Evolutionary conservation across 2,113 vertebrate genomes (phyloP).

Genomic region (Xiphophorus hellerii): DNA sequence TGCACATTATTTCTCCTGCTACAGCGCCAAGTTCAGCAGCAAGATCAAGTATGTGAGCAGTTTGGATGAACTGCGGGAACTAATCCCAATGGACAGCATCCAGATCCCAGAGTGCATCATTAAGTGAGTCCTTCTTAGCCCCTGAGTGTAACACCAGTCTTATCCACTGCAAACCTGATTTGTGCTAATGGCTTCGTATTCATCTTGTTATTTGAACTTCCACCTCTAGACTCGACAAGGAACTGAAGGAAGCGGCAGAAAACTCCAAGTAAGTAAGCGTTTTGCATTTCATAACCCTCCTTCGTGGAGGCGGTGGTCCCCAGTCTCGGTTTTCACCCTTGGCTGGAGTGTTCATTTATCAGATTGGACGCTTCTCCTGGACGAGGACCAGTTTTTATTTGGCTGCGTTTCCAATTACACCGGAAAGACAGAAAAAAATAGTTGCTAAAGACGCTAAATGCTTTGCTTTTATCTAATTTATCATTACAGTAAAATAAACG

Average conservation of each 20-base stretch:
- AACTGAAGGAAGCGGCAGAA: constrained; percentile 88
- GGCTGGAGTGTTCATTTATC: constrained; percentile 55
- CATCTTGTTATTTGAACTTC: constrained; percentile 51
- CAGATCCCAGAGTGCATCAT: constrained; percentile 96
- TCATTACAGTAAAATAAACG: constrained; percentile 60
- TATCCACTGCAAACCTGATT: neutral
- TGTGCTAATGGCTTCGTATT: constrained; percentile 37
- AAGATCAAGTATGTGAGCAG: constrained; percentile 94
- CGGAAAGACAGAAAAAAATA: constrained; percentile 25
- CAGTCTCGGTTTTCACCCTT: constrained; percentile 27
- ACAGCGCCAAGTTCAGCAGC: constrained; percentile 97
- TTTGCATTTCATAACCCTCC: constrained; percentile 31
- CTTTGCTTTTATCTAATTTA: constrained; percentile 55
- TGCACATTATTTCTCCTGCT: constrained; percentile 19
- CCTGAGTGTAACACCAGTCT: neutral
- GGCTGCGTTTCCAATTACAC: constrained; percentile 44
- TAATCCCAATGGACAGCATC: constrained; percentile 95
- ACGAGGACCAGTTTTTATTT: constrained; percentile 48
- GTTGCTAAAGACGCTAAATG: constrained; percentile 59
- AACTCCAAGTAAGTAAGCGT: constrained; percentile 87
- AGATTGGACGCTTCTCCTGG: constrained; percentile 47
- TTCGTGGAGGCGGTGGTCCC: constrained; percentile 4
- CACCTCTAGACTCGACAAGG: constrained; percentile 90
- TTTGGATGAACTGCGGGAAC: constrained; percentile 87
- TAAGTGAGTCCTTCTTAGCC: constrained; percentile 83